A percentile compares a stretch with the other conserved stretches of the same genome.
Conservation (phyloP, 2,113 vertebrate species). For the Danio rerio region GRCz12tu NC_133184.1:41492501-41493000, state of each 20-base stretch:
- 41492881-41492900: not conserved
- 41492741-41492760: conserved; percentile 77
- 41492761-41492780: conserved; percentile 70
- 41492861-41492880: conserved; percentile 68
- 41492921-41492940: not conserved
- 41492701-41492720: conserved; percentile 64
- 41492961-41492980: too few relatives aligned
- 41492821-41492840: conserved; percentile 55
- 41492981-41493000: too few relatives aligned
- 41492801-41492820: conserved; percentile 67
- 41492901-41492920: not conserved
- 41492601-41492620: not conserved
- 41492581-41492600: conserved; percentile 8
- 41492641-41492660: not conserved
- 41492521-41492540: not conserved
- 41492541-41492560: not conserved
- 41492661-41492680: not conserved
- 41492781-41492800: conserved; percentile 76
- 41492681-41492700: conserved; percentile 25
- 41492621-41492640: not conserved
- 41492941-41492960: not conserved
- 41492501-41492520: not conserved
- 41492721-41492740: conserved; percentile 63
- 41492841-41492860: conserved; percentile 69
- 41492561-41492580: not conserved